A percentile compares a stretch with the other conserved stretches of the same genome.
phyloP scores from a whole-genome alignment of 2,113 vertebrate genomes.

The Nannobrachium achirus region DNA sequence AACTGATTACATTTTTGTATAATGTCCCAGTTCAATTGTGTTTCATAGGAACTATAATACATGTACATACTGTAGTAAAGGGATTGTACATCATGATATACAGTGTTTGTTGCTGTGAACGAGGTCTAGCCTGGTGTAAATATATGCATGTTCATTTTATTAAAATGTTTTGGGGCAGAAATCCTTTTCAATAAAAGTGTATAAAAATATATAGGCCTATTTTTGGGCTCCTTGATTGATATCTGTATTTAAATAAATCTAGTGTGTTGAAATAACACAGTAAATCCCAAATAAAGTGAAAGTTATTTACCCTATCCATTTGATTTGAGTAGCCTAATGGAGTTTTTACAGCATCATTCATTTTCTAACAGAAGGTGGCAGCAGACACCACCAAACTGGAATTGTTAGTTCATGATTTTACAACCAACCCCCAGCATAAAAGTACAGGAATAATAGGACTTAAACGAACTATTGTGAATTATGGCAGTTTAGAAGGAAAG shows the following conservation, averaged over 20 bases:
- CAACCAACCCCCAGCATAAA: too few species aligned
- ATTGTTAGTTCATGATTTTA: too few species aligned
- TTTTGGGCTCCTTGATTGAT: not conserved
- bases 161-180: constrained; percentile 43
- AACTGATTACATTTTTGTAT: not conserved
- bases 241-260: not conserved
- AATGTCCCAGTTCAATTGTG: constrained; percentile 32
- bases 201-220: not conserved
- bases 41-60: constrained; percentile 28
- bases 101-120: constrained; percentile 31
- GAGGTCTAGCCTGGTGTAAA: constrained; percentile 33
- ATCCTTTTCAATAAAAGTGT: constrained; percentile 52
- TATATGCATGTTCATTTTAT: constrained; percentile 60
- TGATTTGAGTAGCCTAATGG: too few species aligned
- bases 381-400: not conserved
- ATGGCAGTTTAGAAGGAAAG: too few species aligned
- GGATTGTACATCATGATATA: constrained; percentile 15
- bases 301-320: not conserved
- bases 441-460: too few species aligned
- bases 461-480: too few species aligned
- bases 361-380: not conserved
- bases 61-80: constrained; percentile 33
- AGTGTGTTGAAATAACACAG: not conserved
- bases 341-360: not conserved
- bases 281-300: too few species aligned